A percentile compares a stretch with the other conserved stretches of the same genome.
Conservation (phyloP, 2,113 vertebrate species). For the Sinocyclocheilus anophthalmus region DNA sequence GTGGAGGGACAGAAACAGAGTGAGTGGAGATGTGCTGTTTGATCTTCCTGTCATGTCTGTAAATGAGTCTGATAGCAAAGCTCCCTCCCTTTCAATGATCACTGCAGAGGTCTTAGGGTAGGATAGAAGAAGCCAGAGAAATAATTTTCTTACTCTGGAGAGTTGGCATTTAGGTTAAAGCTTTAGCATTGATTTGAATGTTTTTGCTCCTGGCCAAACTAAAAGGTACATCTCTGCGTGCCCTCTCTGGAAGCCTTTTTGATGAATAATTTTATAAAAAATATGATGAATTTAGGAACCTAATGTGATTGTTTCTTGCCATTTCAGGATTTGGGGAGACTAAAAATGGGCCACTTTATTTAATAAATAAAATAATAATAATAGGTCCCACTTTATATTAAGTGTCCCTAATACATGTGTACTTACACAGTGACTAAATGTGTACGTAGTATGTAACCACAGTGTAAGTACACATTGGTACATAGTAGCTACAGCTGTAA, state of each 20-base stretch:
- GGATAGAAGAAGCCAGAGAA: background rate
- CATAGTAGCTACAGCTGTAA: too few species aligned
- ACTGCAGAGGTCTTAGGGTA: background rate
- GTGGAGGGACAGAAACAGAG: constrained; percentile 22
- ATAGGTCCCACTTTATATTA: too few species aligned
- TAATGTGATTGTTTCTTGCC: background rate
- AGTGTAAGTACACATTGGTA: too few species aligned
- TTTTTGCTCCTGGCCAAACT: constrained; percentile 4
- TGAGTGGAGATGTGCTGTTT: constrained; percentile 39
- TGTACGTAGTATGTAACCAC: too few species aligned
- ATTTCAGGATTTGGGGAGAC: too few species aligned
- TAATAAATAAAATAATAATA: too few species aligned
- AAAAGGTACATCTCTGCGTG: background rate
- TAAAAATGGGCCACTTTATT: too few species aligned
- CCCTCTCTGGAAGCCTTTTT: background rate
- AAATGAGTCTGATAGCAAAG: constrained; percentile 41
- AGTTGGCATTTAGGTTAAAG: constrained; percentile 23
- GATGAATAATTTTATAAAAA: background rate
- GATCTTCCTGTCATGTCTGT: constrained; percentile 36
- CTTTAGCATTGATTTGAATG: constrained; percentile 26
- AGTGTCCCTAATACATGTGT: too few species aligned
- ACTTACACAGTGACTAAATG: too few species aligned
- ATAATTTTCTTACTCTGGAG: background rate
- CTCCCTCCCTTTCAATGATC: constrained; percentile 26
- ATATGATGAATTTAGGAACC: background rate